Base-by-base conservation (phyloP, 2,113 vertebrate genomes). In the Podocnemis expansa region DNA sequence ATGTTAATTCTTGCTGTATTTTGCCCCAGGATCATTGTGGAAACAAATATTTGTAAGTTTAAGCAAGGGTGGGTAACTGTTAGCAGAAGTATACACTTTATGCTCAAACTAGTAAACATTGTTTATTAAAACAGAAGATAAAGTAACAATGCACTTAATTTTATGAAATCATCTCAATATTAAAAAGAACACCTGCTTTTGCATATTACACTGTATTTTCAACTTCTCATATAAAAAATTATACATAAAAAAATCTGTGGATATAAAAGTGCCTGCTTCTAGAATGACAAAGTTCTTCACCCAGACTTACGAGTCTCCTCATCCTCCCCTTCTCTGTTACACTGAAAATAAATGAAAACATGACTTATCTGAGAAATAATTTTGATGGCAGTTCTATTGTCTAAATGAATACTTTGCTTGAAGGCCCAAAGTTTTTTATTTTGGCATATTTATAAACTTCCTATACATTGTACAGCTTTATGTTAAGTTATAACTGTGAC, bases 41-140 rank as follows among this genome's bases (percentile, higher is more conserved):
- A 97, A 93, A 24, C 91, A 96, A 95, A 92, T 81, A 89, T 96
- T 97, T 97, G 97, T 52, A 97, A 97, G 92, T 97, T 91, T 91
- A 91, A 95, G 84, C 67, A 95, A 96, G 93, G 78, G 89, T 95
- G 92, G 79, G 85, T 85, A 91, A 94, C 38, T 87, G 84, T 89
- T 96, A 95, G 91, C 24, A 89, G 87, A 24, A 96, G 85, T 91
- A 93, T 85, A 95, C 43, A 51, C 87, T 92, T 82, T 85, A 93
- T 89, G 38, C 78, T 88, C 79, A 79, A 54, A 75, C 87, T 84
- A 96, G 92, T 82, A 89, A 34, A 79, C 87, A 34, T 70, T 52
- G 91, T 93, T 96, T 92, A 87, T 21, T 78, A 78, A 90, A n/a
- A 85, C n/a, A 79, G 81, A 25, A 52, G 90, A 58, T 84, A 93